Evolutionary conservation across 2,888 invertebrate species (phyloP).

Genomic region (Ectobius pallidus): DNA sequence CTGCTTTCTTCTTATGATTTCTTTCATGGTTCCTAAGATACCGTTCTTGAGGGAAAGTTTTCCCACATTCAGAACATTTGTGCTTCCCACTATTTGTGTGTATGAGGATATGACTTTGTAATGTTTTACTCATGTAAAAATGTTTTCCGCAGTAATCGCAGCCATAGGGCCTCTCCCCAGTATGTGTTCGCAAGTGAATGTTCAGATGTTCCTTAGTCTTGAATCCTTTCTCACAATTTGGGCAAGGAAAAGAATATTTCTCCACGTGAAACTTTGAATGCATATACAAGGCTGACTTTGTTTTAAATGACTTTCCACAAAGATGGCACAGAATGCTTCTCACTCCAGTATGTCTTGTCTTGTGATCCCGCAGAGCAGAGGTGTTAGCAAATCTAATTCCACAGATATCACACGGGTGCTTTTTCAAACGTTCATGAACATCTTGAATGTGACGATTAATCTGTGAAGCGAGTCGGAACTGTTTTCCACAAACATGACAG

Average conservation of each 20-base stretch:
- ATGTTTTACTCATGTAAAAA: constrained; percentile 36
- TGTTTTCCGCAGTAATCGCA: constrained; percentile 58
- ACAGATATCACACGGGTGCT: constrained; percentile 59
- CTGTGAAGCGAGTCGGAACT: constrained; percentile 67
- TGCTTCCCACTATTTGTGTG: constrained; percentile 56
- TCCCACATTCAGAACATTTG: constrained; percentile 33
- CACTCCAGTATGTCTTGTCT: constrained; percentile 52
- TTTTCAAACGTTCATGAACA: constrained; percentile 57
- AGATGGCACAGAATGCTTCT: constrained; percentile 55
- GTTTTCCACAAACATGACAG: constrained; percentile 70
- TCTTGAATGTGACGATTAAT: constrained; percentile 60
- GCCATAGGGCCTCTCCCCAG: constrained; percentile 56
- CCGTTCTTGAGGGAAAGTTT: constrained; percentile 58
- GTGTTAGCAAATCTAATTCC: constrained; percentile 58
- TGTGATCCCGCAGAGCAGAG: constrained; percentile 55
- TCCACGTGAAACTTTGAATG: constrained; percentile 60
- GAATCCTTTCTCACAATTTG: constrained; percentile 58
- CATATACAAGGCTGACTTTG: constrained; percentile 68
- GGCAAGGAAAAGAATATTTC: constrained; percentile 51
- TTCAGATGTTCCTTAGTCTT: constrained; percentile 57
- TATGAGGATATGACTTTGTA: constrained; percentile 56
- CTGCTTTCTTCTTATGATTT: background rate
- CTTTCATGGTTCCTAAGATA: constrained; percentile 60
- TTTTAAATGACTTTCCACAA: constrained; percentile 64
- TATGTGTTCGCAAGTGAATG: constrained; percentile 45